phyloP scores from a whole-genome alignment of 2,888 invertebrate species.

The Tanaodytes sp. region DNA sequence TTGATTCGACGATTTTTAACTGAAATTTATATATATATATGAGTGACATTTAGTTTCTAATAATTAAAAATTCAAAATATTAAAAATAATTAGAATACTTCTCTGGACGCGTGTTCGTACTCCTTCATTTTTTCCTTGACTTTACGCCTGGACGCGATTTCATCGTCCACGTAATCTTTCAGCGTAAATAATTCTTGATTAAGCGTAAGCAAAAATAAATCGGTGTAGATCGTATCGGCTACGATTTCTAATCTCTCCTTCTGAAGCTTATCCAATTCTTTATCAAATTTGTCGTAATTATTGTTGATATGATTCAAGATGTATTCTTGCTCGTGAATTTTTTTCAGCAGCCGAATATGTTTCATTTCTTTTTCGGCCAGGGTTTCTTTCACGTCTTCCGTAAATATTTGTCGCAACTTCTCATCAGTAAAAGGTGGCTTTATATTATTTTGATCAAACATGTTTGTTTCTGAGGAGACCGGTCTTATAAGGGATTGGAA shows the following conservation, averaged over 20 bases:
- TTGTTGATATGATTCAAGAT: slow-evolving; percentile 77
- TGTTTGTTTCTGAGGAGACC: background rate
- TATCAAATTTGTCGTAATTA: slow-evolving; percentile 80
- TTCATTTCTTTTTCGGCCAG: slow-evolving; percentile 77
- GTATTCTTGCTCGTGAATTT: slow-evolving; percentile 79
- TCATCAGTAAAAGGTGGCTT: background rate
- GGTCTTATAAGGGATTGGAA: background rate
- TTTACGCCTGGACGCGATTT: slow-evolving; percentile 78
- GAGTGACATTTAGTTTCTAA: too few relatives aligned
- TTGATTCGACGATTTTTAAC: background rate
- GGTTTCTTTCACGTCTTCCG: slow-evolving; percentile 72
- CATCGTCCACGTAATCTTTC: slow-evolving; percentile 82
- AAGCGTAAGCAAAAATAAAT: slow-evolving; percentile 79
- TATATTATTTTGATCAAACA: background rate
- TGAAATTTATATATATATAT: too few relatives aligned
- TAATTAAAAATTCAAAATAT: too few relatives aligned
- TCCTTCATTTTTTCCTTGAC: slow-evolving; percentile 76
- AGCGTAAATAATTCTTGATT: slow-evolving; percentile 84
- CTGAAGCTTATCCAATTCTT: slow-evolving; percentile 76
- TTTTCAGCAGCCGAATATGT: slow-evolving; percentile 74
- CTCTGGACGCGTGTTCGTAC: slow-evolving; percentile 63
- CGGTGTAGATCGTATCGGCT: slow-evolving; percentile 77
- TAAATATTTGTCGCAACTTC: slow-evolving; percentile 40
- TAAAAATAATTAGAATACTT: slow-evolving; percentile 74
- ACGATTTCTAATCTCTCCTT: slow-evolving; percentile 77